Evolutionary conservation across 2,113 vertebrate species (phyloP).

Genomic region (Cinclus cinclus): DNA sequence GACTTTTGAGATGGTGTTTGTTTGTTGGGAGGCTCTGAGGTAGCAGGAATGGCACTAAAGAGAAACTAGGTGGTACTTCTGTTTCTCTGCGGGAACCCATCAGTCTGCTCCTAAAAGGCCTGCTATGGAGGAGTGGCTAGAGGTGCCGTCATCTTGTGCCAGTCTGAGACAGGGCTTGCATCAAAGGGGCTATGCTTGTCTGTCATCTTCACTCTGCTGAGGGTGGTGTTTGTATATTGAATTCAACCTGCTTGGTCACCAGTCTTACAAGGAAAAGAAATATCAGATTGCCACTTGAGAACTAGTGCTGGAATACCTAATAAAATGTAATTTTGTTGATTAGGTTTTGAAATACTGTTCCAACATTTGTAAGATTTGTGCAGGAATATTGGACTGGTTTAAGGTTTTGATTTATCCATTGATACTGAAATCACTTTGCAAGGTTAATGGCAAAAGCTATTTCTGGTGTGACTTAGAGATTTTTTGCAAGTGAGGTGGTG

Average conservation of each 20-base stretch:
- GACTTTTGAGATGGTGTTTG: fast-evolving
- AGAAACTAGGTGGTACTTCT: not conserved
- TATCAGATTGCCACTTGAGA: not conserved
- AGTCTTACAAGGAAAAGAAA: not conserved
- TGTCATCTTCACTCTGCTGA: not conserved
- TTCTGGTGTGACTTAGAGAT: not conserved
- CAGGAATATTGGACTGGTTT: not conserved
- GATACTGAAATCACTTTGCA: not conserved
- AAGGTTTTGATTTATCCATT: not conserved
- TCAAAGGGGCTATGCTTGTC: not conserved
- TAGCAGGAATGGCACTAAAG: not conserved
- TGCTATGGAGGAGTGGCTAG: not conserved
- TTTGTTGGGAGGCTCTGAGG: not conserved
- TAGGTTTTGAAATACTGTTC: not conserved
- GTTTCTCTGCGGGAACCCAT: not conserved
- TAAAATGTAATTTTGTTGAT: not conserved
- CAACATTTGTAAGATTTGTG: not conserved
- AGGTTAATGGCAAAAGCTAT: not conserved
- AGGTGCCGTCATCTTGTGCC: not conserved
- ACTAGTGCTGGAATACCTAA: not conserved
- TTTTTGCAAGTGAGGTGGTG: not conserved
- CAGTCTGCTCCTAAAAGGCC: not conserved
- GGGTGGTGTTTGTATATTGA: not conserved
- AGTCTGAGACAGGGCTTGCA: not conserved
- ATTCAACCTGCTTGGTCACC: not conserved